phyloP scores from a whole-genome alignment of 2,888 invertebrate genomes.

The Polyommatus iphigenia region DNA sequence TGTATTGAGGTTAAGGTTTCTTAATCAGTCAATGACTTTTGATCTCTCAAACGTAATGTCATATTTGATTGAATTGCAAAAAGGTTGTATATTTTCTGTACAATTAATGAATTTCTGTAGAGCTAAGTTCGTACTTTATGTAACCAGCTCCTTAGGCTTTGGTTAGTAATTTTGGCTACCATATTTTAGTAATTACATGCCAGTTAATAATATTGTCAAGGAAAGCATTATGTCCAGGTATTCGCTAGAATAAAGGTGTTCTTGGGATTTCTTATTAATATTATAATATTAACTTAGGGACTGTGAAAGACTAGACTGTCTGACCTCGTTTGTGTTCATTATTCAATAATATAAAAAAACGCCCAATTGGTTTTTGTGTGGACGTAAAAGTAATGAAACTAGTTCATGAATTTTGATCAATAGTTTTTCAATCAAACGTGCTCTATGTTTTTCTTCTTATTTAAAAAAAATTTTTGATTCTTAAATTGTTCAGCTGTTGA shows the following conservation, averaged over 20 bases:
- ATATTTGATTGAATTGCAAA: neutral
- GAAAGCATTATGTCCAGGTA: neutral
- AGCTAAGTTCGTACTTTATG: no score
- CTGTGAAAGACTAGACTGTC: neutral
- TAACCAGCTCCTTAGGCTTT: no score
- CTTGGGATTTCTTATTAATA: slow-evolving; percentile 1
- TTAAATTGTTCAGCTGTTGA: neutral
- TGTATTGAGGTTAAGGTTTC: neutral
- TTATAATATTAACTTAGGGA: neutral
- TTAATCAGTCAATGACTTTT: neutral
- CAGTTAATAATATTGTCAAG: neutral
- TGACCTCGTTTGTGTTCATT: neutral
- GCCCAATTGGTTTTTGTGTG: neutral
- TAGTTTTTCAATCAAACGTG: neutral
- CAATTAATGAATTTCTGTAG: neutral
- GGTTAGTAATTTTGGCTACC: no score
- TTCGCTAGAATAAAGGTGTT: neutral
- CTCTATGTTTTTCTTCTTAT: neutral
- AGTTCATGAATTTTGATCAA: neutral
- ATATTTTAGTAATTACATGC: neutral
- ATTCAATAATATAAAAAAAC: neutral
- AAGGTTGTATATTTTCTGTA: neutral
- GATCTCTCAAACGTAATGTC: neutral
- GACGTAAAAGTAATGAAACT: slow-evolving; percentile 4
- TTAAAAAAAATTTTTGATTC: neutral